Evolutionary conservation across 2,113 vertebrate species (phyloP), one percentile per base, ranked within the genome.

Genomic region (Halcyon malimbica): DNA sequence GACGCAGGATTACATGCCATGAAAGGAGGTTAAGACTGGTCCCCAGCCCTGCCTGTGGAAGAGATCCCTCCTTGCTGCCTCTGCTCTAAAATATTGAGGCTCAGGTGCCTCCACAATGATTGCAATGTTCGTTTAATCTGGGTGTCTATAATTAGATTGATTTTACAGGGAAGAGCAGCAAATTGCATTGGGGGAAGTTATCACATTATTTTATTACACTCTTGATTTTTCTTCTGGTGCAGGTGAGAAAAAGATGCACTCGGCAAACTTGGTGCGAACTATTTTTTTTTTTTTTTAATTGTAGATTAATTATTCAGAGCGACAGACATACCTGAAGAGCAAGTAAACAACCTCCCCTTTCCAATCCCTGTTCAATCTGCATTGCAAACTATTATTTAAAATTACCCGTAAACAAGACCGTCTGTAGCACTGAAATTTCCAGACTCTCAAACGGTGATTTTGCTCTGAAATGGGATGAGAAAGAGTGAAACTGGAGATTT

Each of bases 111-210:
- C 74, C 0, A 4, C 48, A 62, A 37, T 73, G 89, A 92, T 93
- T 95, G 85, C 85, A 78, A 92, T 85, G 84, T 87, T 95, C 93
- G 70, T 88, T 96, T 97, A 91, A 95, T 74, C n/a, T 28, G 54
- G 31, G 25, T 75, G 63, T 64, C 83, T 96, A 42, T 94, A 97
- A 95, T 96, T 95, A 96, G 90, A 63, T 91, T 93, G 95, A 96
- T 97, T 97, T 97, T 87, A 85, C 8, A 31, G 75, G 78, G 83
- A 92, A 89, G 95, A 94, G 90, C 81, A 81, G 87, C 84, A 95
- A 94, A 91, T 94, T 95, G 93, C 88, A 71, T 64, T 21, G 81
- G 51, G 91, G 77, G 90, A 97, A 97, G 90, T 70, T 89, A 95
- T 92, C 88, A 82, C 44, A 62, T 94, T 94, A 93, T 94, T 94